Evolutionary conservation across 2,888 invertebrate species (phyloP).

Genomic region (Polyommatus icarus): DNA sequence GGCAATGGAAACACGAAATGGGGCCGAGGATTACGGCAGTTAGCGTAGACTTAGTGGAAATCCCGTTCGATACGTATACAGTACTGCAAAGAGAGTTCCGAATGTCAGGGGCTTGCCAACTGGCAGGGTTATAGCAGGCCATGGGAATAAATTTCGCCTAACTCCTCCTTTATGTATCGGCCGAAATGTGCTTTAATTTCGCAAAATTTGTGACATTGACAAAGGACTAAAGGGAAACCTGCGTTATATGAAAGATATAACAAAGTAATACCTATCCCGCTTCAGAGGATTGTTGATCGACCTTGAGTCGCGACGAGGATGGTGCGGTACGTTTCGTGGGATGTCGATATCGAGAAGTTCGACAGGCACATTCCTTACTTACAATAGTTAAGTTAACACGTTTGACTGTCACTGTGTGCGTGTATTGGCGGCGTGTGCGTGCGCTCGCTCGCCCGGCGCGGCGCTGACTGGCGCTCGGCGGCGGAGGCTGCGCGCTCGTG

Average conservation of each 20-base stretch:
- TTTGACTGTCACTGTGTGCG: conserved; percentile 61
- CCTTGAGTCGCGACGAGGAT: not conserved
- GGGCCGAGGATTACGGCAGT: conserved; percentile 56
- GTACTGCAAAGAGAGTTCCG: conserved; percentile 54
- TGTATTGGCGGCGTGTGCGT: conserved; percentile 57
- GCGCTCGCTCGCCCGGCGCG: conserved; percentile 64
- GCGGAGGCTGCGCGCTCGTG: conserved; percentile 73
- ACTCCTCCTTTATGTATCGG: conserved; percentile 42
- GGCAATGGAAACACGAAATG: conserved; percentile 47
- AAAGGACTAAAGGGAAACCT: conserved; percentile 11
- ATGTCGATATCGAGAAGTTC: conserved; percentile 57
- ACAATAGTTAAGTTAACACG: conserved; percentile 62
- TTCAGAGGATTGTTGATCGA: conserved; percentile 11
- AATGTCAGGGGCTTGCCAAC: conserved; percentile 60
- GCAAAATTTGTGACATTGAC: conserved; percentile 23
- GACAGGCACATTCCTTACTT: conserved; percentile 53
- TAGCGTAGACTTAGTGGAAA: conserved; percentile 55
- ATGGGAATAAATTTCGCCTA: conserved; percentile 49
- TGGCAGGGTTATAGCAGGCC: conserved; percentile 50
- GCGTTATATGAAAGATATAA: conserved; percentile 5
- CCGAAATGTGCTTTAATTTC: conserved; percentile 3
- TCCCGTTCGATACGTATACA: conserved; percentile 51
- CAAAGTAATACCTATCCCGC: conserved; percentile 5
- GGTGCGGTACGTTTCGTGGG: not conserved
- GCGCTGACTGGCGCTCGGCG: conserved; percentile 66